Base-by-base conservation (phyloP, 2,113 vertebrate species). In the Rhea pennata region DNA sequence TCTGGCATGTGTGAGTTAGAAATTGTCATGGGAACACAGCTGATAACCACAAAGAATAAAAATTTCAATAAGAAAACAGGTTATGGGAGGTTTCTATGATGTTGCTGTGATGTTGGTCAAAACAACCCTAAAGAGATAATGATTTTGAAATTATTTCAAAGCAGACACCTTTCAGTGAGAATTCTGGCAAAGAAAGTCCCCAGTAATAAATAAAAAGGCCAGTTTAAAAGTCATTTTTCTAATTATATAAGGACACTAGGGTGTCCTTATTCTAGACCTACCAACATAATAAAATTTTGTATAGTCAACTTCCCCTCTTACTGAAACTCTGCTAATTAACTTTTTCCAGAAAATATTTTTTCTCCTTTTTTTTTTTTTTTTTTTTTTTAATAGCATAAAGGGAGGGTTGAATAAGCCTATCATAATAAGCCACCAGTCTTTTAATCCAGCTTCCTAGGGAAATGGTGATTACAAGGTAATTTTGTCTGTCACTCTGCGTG, bases 11-110 rank as follows among this genome's bases (percentile, higher is more conserved):
- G 58, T 72, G 92, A 96, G 92, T 58, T 73, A 95, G 92, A 90
- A 96, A 97, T 96, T 94, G 96, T 95, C 96, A 97, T 95, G 92
- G 92, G 93, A 96, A 96, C 95, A 81, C 84, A 92, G 79, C 53
- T 24, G 90, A 88, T 97, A 95, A 96, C 88, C 92, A 96, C 93
- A 83, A 88, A 94, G 92, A 86, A 88, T 87, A 86, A 97, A 95
- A 96, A 95, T 90, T 93, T 93, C 88, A 40, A 72, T 42, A 78
- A 69, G 90, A 93, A 95, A 94, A 67, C 31, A 72, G 76, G 50
- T 71, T 86, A 77, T 51, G 42, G 72, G 46, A 90, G 71, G 50
- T 59, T 85, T 96, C 91, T 2, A 4, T 74, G 70, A 46, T 40
- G 33, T 73, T 87, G 77, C 40, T 89, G 5, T 74, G 73, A 46